Evolutionary conservation across 2,113 vertebrate genomes (phyloP).

Genomic region (Eonycteris spelaea): DNA sequence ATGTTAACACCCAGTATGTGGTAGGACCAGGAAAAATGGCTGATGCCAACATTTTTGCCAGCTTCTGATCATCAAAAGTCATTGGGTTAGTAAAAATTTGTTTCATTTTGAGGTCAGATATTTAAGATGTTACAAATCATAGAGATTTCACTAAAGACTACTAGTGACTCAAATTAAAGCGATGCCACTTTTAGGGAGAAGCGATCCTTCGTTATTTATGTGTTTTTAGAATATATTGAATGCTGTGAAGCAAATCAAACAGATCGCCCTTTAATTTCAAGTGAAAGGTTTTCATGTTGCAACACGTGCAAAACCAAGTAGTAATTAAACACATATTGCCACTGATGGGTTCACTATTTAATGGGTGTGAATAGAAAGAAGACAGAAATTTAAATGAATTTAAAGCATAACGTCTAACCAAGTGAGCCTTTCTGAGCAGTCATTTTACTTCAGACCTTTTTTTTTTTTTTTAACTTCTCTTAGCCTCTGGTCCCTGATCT

Average conservation of each 20-base stretch:
- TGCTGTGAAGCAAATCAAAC: conserved; percentile 23
- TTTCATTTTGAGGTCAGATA: conserved; percentile 32
- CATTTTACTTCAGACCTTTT: background rate
- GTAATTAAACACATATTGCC: conserved; percentile 36
- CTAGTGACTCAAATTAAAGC: conserved; percentile 47
- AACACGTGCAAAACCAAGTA: conserved; percentile 39
- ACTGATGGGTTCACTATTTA: background rate
- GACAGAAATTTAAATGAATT: background rate
- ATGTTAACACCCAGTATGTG: background rate
- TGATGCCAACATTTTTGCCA: background rate
- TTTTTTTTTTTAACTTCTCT: background rate
- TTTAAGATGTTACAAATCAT: conserved; percentile 38
- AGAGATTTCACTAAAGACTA: conserved; percentile 23
- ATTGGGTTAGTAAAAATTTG: conserved; percentile 36
- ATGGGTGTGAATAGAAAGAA: background rate
- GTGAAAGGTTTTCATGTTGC: conserved; percentile 14
- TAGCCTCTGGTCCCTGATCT: background rate
- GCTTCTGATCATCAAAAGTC: background rate
- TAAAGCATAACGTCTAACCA: conserved; percentile 6
- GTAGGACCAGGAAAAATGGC: background rate
- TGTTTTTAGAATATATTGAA: conserved; percentile 7
- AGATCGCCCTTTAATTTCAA: background rate
- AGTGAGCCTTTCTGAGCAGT: background rate
- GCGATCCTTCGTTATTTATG: background rate
- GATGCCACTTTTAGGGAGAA: conserved; percentile 42